A percentile compares a stretch with the other conserved stretches of the same genome.
These are phyloP conservation scores for Ispidina picta DNA, from an alignment of 2,797 vertebrate genomes.

Conservation along the genomic window DNA sequence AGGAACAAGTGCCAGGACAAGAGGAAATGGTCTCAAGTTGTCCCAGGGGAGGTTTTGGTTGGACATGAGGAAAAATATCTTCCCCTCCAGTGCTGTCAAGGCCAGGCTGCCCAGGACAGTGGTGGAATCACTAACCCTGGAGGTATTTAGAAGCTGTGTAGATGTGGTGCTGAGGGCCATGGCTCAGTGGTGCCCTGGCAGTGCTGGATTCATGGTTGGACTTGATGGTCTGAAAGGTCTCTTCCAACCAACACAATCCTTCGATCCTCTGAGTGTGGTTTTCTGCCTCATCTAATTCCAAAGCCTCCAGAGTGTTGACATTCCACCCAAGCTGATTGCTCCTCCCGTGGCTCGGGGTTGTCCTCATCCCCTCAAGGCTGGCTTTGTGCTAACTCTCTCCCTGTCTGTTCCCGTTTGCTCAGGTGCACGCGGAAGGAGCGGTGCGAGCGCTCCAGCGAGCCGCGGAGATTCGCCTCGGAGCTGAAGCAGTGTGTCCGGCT, in stretches of 20 bases:
- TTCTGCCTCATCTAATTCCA: accelerated
- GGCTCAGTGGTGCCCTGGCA: background rate
- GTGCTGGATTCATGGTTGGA: background rate
- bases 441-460: slow-evolving; percentile 92
- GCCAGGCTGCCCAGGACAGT: background rate
- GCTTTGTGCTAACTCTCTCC: background rate
- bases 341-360: background rate
- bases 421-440: slow-evolving; percentile 96
- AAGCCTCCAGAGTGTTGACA: background rate
- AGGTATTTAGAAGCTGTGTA: background rate
- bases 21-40: background rate
- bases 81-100: background rate
- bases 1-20: background rate
- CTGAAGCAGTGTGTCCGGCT: slow-evolving; percentile 96
- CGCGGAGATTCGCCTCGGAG: slow-evolving; percentile 92
- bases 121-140: background rate
- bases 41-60: background rate
- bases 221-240: too few species aligned
- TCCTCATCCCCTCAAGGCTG: background rate
- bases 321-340: accelerated
- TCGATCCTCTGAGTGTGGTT: background rate
- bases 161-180: background rate
- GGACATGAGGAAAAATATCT: background rate
- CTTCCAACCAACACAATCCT: background rate
- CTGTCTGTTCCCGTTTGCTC: background rate